Evolutionary conservation across 2,113 vertebrate genomes (phyloP).

Genomic region (Pelodiscus sinensis): DNA sequence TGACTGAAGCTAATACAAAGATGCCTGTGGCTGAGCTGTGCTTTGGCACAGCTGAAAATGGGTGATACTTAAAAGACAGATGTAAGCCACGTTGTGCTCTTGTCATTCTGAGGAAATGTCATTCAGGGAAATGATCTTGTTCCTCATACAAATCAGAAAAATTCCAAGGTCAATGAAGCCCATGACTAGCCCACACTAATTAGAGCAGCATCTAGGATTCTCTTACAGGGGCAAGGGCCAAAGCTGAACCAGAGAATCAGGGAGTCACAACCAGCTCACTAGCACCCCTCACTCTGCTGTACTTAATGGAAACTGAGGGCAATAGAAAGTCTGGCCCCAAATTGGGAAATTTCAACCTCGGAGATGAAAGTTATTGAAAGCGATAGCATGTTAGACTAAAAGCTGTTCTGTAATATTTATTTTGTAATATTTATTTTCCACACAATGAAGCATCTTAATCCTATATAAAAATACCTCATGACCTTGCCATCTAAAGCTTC

Average conservation of each 20-base stretch:
- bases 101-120: not conserved
- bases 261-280: not conserved
- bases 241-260: not conserved
- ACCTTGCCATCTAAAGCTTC: not conserved
- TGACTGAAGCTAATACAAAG: not conserved
- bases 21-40: not conserved
- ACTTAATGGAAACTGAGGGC: not conserved
- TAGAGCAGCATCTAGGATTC: not conserved
- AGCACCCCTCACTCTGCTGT: not conserved
- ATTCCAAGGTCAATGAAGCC: not conserved
- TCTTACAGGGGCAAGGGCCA: not conserved
- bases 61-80: not conserved
- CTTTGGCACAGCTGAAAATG: not conserved
- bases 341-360: not conserved
- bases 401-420: not conserved
- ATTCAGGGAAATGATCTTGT: not conserved
- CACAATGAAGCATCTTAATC: not conserved
- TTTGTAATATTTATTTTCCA: not conserved
- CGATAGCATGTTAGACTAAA: not conserved
- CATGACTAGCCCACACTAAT: not conserved
- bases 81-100: slow-evolving; percentile 32
- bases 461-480: not conserved
- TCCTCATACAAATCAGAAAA: not conserved
- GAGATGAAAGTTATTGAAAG: not conserved
- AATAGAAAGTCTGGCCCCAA: not conserved